Conservation (phyloP, 2,113 vertebrate species). For the Hyla sarda region DNA sequence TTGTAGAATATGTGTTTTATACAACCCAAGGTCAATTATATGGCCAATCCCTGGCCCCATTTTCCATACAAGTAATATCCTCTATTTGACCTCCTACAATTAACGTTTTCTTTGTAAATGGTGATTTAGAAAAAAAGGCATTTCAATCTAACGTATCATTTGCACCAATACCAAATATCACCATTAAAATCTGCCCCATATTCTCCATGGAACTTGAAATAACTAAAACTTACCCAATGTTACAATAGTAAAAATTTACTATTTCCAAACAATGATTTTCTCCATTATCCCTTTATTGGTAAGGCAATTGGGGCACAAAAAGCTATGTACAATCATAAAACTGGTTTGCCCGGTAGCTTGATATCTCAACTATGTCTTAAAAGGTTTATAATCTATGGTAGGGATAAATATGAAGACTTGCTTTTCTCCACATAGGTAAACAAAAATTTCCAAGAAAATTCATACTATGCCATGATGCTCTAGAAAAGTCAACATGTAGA, state of each 20-base stretch:
- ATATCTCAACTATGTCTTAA: not conserved
- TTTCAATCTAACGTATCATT: not conserved
- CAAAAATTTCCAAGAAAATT: not conserved
- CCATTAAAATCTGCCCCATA: not conserved
- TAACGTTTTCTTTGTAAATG: conserved; percentile 14
- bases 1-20: conserved; percentile 47
- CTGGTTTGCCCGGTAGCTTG: not conserved
- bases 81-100: not conserved
- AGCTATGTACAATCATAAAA: not conserved
- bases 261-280: not conserved
- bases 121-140: not conserved
- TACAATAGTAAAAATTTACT: not conserved
- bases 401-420: not conserved
- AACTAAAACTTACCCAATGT: not conserved
- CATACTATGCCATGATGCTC: not conserved
- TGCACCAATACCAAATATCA: not conserved
- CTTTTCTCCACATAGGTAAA: not conserved
- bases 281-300: not conserved
- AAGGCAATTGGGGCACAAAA: not conserved
- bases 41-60: not conserved
- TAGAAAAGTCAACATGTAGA: not conserved
- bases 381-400: not conserved
- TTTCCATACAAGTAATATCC: not conserved
- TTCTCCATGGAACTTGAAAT: not conserved
- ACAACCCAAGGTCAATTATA: conserved; percentile 25